Base-by-base conservation (phyloP, 2,113 vertebrate species). In the Menura novaehollandiae region DNA sequence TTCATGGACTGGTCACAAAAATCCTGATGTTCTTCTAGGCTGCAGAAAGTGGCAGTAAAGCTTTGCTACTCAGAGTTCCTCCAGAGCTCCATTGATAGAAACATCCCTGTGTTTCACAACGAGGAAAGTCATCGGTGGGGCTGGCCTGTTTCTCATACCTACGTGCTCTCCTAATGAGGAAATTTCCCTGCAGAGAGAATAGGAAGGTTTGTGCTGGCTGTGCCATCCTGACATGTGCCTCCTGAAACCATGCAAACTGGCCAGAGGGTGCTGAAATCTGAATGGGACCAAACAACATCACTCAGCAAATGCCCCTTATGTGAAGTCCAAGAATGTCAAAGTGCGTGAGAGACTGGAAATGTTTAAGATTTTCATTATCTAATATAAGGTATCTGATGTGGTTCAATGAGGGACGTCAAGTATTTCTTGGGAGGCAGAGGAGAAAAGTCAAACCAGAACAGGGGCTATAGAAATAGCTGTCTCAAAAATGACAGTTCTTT, bases 41-140 rank as follows among this genome's bases (percentile, higher is more conserved):
- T 10, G 2, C 51, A 64, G 74, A 84, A 90, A n/a, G 43, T 32
- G 26, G 13, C 64, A 71, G 20, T 32, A 80, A 88, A 96, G 30
- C 13, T 39, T 49, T 5, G 2, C 0, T 0, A 74, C 23, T 63
- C 39, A 30, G 46, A 74, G 32, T 6, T 63, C 35, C 39, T 83
- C 27, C 53, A 66, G 37, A 84, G 12, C 28, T 87, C 28, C 63
- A 32, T 18, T 77, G 39, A 33, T 51, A 67, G 58, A 82, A 85
- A 28, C 6, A 23, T 27, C 27, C 17, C 37, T 43, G 13, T 51
- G 21, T 93, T 77, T 93, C 33, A 21, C 2, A 3, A 30, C 20
- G 78, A 69, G 43, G 22, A 62, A 74, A 63, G 46, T 30, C 46
- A 55, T 30, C 8, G 26, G 28, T n/a, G 26, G 23, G 32, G 17